Evolutionary conservation across 1,140 invertebrate genomes (phyloP), one percentile per base, ranked within the genome.

Genomic region (Pissodes strobi): DNA sequence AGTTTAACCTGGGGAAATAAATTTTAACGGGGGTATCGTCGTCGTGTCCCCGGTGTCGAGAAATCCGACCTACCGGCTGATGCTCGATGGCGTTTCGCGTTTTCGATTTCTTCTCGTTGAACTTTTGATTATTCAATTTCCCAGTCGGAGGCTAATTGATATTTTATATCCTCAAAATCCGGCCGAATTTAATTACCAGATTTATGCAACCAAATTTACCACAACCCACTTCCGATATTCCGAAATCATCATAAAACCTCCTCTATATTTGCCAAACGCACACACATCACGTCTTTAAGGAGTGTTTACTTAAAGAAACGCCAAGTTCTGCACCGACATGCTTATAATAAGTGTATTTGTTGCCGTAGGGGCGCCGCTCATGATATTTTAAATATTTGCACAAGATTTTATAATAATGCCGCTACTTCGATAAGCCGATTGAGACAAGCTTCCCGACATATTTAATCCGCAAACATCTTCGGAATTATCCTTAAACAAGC

Each of bases 321-420:
- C 25, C 25, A 30, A 52, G 17, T 37, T 52, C 30, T 27, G 25
- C 25, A 19, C 1, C 30, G 2, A 23, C 25, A 27, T 19, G 9
- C 2, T 34, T 12, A 13, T 2, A 12, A 49, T 21, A 46, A 52
- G 49, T 52, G 17, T 52, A 52, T 52, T 52, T 56, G 30, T 13
- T 23, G 18, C 53, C 53, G 27, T 12, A 17, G 53, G 18, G 21
- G 53, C 21, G 12, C 2, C 21, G 38, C 38, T 56, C 21, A 41
- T 41, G 34, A 41, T 56, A 56, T 56, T 56, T 56, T 56, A 56
- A 56, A 56, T 56, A 56, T 56, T 56, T 56, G 53, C 53, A 34
- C 34, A 23, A 56, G 37, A 56, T 56, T 56, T 56, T 56, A 56
- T 56, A 56, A 56, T 56, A 37, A 8, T 18, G 38, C 19, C 21